phyloP scores from a whole-genome alignment of 2,113 vertebrate species.

The Burhinus oedicnemus region DNA sequence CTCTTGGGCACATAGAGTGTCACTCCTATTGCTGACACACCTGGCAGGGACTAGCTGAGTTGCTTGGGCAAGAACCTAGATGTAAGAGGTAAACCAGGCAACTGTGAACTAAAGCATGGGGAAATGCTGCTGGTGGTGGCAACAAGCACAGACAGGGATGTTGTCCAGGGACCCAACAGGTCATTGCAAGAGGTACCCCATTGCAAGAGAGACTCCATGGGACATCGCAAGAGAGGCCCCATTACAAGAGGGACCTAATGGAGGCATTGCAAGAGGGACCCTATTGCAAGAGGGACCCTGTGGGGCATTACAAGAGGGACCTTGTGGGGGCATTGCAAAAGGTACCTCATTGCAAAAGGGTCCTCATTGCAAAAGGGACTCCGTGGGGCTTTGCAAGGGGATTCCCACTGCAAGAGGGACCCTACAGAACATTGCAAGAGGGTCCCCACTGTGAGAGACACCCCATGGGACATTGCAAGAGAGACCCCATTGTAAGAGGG shows the following conservation, averaged over 20 bases:
- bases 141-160: neutral
- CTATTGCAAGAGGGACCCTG: neutral
- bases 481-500: neutral
- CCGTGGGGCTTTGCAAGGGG: neutral
- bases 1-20: neutral
- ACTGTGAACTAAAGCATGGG: fast-evolving
- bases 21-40: neutral
- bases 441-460: neutral
- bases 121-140: neutral
- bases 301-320: too few species aligned
- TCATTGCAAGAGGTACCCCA: neutral
- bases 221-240: too few species aligned
- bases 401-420: neutral
- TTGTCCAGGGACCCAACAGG: neutral
- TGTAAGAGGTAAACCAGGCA: neutral
- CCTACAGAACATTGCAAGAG: too few species aligned
- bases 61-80: neutral
- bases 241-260: too few species aligned
- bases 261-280: neutral
- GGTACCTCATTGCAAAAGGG: neutral
- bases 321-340: too few species aligned
- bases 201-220: neutral
- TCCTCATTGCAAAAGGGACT: neutral
- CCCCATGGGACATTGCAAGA: neutral
- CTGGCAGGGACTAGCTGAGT: neutral